phyloP scores from a whole-genome alignment of 2,888 invertebrate genomes.

The Pachydiplax longipennis region DNA sequence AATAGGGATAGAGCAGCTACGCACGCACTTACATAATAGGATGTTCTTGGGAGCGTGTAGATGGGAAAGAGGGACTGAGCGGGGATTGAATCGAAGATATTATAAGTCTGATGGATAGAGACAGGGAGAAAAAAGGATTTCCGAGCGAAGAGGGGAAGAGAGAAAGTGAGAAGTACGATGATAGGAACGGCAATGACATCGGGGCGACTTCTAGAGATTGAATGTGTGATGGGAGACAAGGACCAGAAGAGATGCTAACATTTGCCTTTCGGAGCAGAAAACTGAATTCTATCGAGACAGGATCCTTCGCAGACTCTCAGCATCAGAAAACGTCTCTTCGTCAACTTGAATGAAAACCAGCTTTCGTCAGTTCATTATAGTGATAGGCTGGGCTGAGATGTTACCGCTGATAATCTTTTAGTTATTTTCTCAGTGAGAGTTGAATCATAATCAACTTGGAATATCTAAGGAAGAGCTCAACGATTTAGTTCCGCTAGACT shows the following conservation, averaged over 20 bases:
- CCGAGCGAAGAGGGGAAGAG: neutral
- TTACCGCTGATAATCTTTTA: no score
- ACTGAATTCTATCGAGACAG: neutral
- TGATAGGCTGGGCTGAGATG: no score
- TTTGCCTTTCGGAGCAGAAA: neutral
- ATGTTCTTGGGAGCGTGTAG: neutral
- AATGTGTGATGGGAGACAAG: neutral
- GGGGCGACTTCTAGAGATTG: neutral
- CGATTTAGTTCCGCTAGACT: no score
- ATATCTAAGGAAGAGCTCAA: no score
- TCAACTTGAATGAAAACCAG: no score
- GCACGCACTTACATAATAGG: no score
- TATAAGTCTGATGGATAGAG: neutral
- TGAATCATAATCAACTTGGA: no score
- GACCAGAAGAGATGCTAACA: neutral
- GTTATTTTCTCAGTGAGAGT: no score
- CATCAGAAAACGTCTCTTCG: no score
- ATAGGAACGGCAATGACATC: neutral
- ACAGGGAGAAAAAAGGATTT: neutral
- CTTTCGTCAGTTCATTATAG: no score
- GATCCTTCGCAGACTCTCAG: no score
- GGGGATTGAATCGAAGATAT: neutral
- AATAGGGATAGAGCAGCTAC: no score
- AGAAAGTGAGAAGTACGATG: neutral
- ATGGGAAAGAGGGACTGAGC: neutral